Percentiles rank a stretch among this genome's conserved stretches.
Evolutionary conservation across 2,888 invertebrate genomes (phyloP).

Genomic region (Serrognathus titanus): DNA sequence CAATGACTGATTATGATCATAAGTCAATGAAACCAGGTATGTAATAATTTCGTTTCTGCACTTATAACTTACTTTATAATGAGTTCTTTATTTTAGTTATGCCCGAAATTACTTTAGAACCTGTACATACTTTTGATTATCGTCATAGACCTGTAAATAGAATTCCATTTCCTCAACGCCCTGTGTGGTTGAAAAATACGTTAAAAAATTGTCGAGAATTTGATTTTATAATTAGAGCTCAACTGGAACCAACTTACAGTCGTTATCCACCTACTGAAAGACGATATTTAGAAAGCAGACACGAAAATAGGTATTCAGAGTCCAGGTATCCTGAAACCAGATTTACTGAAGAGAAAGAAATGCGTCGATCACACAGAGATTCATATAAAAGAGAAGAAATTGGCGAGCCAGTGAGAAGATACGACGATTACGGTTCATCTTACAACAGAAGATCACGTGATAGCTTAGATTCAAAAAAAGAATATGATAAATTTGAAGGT

Average conservation of each 20-base stretch:
- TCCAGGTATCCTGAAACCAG: neutral
- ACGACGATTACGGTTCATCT: conserved; percentile 12
- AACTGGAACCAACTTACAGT: conserved; percentile 26
- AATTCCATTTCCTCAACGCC: conserved; percentile 47
- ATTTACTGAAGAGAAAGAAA: neutral
- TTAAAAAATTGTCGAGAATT: conserved; percentile 43
- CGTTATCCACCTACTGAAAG: neutral
- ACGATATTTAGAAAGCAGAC: conserved; percentile 4
- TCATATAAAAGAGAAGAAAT: neutral
- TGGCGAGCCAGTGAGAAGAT: conserved; percentile 3
- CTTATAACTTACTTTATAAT: conserved; percentile 10
- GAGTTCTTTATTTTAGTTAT: conserved; percentile 32
- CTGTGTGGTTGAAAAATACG: conserved; percentile 41
- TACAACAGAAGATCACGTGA: conserved; percentile 9
- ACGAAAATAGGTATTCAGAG: conserved; percentile 3
- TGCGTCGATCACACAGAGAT: neutral
- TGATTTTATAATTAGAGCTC: conserved; percentile 32
- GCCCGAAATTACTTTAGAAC: conserved; percentile 56
- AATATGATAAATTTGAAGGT: neutral
- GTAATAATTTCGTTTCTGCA: conserved; percentile 3
- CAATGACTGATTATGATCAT: conserved; percentile 71
- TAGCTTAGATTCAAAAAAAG: neutral
- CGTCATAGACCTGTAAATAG: conserved; percentile 57
- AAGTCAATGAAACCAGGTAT: conserved; percentile 51
- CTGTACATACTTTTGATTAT: conserved; percentile 68